Evolutionary conservation across 2,888 invertebrate genomes (phyloP).

Genomic region (Omphaloscelis lunosa): DNA sequence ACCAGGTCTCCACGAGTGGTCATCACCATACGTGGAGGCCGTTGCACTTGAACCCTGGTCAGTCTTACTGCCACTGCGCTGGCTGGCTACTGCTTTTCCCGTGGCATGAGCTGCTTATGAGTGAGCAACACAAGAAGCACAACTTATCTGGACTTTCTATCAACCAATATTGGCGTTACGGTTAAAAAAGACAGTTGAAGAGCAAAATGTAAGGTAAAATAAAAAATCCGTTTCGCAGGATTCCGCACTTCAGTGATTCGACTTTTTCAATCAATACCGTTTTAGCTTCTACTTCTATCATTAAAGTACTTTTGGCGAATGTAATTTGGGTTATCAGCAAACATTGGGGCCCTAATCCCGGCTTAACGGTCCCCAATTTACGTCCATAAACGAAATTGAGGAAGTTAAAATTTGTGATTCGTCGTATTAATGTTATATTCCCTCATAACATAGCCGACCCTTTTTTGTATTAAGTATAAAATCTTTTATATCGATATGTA

Average conservation of each 20-base stretch:
- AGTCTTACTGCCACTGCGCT: too few relatives aligned
- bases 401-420: conserved; percentile 65
- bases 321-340: conserved; percentile 58
- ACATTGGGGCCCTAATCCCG: conserved; percentile 56
- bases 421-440: conserved; percentile 40
- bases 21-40: too few relatives aligned
- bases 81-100: too few relatives aligned
- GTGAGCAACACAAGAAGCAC: too few relatives aligned
- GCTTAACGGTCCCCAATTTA: conserved; percentile 65
- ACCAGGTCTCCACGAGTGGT: too few relatives aligned
- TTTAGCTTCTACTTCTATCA: conserved; percentile 33
- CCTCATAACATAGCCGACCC: conserved; percentile 33
- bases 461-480: conserved; percentile 45
- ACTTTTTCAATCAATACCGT: conserved; percentile 40
- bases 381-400: conserved; percentile 65
- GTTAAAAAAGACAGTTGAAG: too few relatives aligned
- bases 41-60: too few relatives aligned
- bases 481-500: conserved; percentile 26
- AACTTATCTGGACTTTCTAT: too few relatives aligned
- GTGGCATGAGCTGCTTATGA: too few relatives aligned
- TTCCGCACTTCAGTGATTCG: background rate
- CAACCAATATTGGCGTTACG: too few relatives aligned
- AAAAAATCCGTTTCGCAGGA: background rate
- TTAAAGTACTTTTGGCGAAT: conserved; percentile 37
- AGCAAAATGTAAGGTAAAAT: background rate